Conservation (phyloP, 2,888 invertebrate species). For the Rapana venosa region DNA sequence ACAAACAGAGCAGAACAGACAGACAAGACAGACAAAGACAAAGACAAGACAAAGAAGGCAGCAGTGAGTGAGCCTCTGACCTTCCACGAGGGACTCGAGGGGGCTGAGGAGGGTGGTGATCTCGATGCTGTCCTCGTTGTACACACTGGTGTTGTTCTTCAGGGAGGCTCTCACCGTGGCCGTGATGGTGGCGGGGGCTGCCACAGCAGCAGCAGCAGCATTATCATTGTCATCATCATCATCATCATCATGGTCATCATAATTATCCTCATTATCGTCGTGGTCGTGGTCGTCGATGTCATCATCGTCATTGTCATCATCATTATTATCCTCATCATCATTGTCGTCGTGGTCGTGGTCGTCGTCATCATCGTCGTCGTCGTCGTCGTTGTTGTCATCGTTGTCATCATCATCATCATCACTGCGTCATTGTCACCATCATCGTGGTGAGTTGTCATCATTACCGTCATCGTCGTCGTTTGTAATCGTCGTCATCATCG, state of each 20-base stretch:
- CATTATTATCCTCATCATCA: not conserved
- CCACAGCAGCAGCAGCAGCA: not conserved
- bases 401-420: not conserved
- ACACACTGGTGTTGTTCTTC: conserved; percentile 6
- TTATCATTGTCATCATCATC: not conserved
- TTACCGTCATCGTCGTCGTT: not conserved
- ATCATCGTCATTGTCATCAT: not conserved
- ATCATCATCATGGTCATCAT: too few relatives aligned
- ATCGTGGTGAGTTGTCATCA: not conserved
- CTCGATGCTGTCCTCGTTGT: conserved; percentile 22
- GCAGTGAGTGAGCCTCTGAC: not conserved
- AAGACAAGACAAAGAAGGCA: too few relatives aligned
- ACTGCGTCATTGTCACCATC: not conserved
- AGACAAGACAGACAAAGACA: too few relatives aligned
- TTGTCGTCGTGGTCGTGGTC: not conserved
- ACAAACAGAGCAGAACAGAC: too few relatives aligned
- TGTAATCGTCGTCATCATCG: not conserved
- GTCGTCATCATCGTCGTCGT: not conserved
- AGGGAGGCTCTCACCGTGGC: conserved; percentile 47
- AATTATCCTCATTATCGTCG: too few relatives aligned
- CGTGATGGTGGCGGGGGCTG: conserved; percentile 44
- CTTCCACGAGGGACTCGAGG: conserved; percentile 39
- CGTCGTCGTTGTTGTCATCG: not conserved
- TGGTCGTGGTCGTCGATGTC: not conserved
- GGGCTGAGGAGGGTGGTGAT: conserved; percentile 42